Evolutionary conservation across 2,113 vertebrate genomes (phyloP).

Genomic region (Castor canadensis): DNA sequence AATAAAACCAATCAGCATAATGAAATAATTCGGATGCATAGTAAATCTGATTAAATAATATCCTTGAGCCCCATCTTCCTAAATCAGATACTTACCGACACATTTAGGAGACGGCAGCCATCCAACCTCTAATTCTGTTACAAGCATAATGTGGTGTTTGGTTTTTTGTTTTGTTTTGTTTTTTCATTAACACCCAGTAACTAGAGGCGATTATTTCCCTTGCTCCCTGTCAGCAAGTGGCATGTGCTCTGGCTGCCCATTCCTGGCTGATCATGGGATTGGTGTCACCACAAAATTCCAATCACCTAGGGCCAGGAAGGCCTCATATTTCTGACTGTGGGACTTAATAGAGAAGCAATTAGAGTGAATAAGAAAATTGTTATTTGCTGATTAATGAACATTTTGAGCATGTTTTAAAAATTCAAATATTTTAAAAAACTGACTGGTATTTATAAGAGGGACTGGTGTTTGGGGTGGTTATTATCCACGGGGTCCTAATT

Average conservation of each 20-base stretch:
- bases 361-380: constrained; percentile 86
- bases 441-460: constrained; percentile 80
- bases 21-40: constrained; percentile 75
- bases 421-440: constrained; percentile 81
- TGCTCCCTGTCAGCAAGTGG: constrained; percentile 67
- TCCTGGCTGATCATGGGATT: constrained; percentile 67
- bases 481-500: constrained; percentile 85
- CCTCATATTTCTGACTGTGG: constrained; percentile 77
- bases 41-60: constrained; percentile 59
- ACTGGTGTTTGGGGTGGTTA: constrained; percentile 82
- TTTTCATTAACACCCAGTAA: constrained; percentile 61
- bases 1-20: constrained; percentile 74
- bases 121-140: constrained; percentile 44
- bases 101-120: constrained; percentile 56
- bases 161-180: constrained; percentile 47
- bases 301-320: constrained; percentile 66
- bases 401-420: constrained; percentile 84
- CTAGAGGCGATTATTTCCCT: constrained; percentile 54
- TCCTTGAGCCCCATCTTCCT: constrained; percentile 50
- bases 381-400: constrained; percentile 89
- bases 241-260: constrained; percentile 1
- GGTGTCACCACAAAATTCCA: constrained; percentile 74
- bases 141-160: constrained; percentile 53
- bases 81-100: constrained; percentile 59
- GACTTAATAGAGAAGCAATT: constrained; percentile 85